A percentile compares a stretch with the other conserved stretches of the same genome.
phyloP scores from a whole-genome alignment of 2,888 invertebrate species.

The Heteropelma amictum region DNA sequence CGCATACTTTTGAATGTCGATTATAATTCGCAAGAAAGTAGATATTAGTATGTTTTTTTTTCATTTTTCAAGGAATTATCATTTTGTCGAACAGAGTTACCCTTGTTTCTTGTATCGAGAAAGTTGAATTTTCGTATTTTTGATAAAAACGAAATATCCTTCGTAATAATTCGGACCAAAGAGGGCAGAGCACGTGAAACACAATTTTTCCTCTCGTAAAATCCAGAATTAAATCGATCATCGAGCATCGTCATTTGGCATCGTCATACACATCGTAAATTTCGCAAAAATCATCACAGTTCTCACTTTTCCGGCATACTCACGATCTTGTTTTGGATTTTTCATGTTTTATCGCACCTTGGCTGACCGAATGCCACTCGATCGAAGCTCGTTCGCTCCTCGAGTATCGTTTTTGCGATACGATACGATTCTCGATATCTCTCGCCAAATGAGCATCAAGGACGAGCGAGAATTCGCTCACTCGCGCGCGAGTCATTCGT shows the following conservation, averaged over 20 bases:
- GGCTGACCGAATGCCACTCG: slow-evolving; percentile 1
- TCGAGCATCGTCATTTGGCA: slow-evolving; percentile 17
- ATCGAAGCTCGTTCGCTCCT: neutral
- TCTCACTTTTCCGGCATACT: slow-evolving; percentile 22
- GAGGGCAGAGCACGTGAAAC: slow-evolving; percentile 73
- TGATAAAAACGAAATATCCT: too few species aligned
- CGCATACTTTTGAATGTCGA: slow-evolving; percentile 30
- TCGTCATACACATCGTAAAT: slow-evolving; percentile 5
- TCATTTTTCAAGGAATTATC: neutral
- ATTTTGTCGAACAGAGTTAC: neutral
- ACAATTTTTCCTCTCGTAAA: slow-evolving; percentile 13
- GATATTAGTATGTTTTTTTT: slow-evolving; percentile 43
- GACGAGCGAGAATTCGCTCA: neutral
- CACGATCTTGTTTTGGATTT: slow-evolving; percentile 20
- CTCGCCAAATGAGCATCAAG: slow-evolving; percentile 1
- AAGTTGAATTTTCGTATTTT: too few species aligned
- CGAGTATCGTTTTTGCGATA: neutral
- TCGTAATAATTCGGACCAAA: slow-evolving; percentile 68
- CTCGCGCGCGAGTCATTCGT: too few species aligned
- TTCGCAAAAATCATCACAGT: slow-evolving; percentile 10
- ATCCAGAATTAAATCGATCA: slow-evolving; percentile 40
- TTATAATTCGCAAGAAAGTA: slow-evolving; percentile 35
- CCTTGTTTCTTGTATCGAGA: too few species aligned
- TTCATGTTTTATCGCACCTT: slow-evolving; percentile 21
- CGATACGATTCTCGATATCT: neutral